Evolutionary conservation across 2,888 invertebrate species (phyloP), one percentile per base, ranked within the genome.

Genomic region (Cephus pygmeus): DNA sequence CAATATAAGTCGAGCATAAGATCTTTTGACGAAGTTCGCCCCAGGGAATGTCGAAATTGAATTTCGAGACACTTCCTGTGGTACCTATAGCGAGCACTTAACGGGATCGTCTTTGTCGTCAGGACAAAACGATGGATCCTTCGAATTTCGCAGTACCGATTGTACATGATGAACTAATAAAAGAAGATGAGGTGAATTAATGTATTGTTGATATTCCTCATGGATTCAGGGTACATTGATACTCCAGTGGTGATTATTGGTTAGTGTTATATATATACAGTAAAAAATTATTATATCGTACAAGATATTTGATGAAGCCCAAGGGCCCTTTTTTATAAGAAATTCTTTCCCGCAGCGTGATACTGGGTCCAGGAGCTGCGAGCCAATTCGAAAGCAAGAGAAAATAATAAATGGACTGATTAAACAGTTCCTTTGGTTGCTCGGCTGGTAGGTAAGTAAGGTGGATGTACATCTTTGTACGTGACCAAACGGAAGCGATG

Each of bases 1-100:
- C 80, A 81, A 81, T 80, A 83, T 81, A 83, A 81, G 79, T 80
- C 77, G 71, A 68, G 79, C 23, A 74, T 77, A 73, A 77, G 77
- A 81, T 83, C 82, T 82, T 79, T 81, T 80, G 81, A 82, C 82
- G 81, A 82, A 82, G 77, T 83, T 83, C 76, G 74, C 79, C 71
- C 75, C 76, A 73, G 80, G 79, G 80, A 81, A 80, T 40, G 78
- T 79, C 69, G 40, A 73, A 76, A 81, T 78, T 77, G 78, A 82
- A 82, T 82, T 82, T 81, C 80, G 77, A 73, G 76, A 81, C 75
- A 81, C 80, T 81, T 79, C 78, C 79, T 23, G 40, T 56, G 23
- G 23, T 56, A 56, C 23, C 40, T 56, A 2, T 23, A 23, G 40
- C 6, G 23, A 56, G 40, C 40, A 56, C 40, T 56, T 23, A 56